Conservation (phyloP, 2,797 vertebrate species). For the Chelonia mydas region DNA sequence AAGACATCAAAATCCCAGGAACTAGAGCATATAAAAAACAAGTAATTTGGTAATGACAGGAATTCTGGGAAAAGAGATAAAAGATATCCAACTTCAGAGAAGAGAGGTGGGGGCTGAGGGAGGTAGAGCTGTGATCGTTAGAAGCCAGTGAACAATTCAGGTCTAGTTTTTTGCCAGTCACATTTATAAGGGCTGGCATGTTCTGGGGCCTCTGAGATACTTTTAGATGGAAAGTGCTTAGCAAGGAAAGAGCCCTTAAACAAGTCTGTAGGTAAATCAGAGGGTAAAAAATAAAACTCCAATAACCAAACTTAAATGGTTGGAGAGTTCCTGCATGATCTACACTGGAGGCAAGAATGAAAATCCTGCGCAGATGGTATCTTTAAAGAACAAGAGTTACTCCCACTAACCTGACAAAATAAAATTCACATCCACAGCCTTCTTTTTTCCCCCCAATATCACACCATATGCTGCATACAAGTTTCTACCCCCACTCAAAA, state of each 20-base stretch:
- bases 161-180: fast-evolving
- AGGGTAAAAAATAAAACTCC: background rate
- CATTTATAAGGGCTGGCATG: background rate
- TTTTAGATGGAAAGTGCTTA: background rate
- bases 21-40: background rate
- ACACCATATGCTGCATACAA: conserved; percentile 75
- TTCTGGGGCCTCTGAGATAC: background rate
- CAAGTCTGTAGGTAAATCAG: conserved; percentile 31
- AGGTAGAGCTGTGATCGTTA: background rate
- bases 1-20: background rate
- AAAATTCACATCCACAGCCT: conserved; percentile 65
- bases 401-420: conserved; percentile 75
- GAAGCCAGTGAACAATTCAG: fast-evolving
- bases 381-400: conserved; percentile 72
- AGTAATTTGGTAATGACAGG: background rate
- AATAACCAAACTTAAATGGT: conserved; percentile 59
- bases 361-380: conserved; percentile 73
- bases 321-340: conserved; percentile 11
- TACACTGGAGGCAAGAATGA: conserved; percentile 46
- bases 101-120: background rate
- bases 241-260: background rate
- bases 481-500: conserved; percentile 64
- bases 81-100: background rate
- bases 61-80: background rate
- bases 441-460: conserved; percentile 71